Evolutionary conservation across 2,113 vertebrate species (phyloP).

Genomic region (Recurvirostra avosetta): DNA sequence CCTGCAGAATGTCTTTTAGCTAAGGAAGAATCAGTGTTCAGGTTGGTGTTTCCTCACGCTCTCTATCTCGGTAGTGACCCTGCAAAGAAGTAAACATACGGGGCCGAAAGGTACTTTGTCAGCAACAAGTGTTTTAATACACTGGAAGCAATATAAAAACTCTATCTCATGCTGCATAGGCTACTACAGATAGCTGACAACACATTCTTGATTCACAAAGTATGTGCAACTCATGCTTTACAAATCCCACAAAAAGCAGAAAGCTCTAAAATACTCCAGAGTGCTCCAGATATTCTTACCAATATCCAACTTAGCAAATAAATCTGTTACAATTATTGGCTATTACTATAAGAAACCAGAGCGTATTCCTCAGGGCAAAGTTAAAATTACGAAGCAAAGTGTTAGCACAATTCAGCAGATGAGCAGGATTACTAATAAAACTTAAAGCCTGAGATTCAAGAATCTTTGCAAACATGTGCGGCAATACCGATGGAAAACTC

Average conservation of each 20-base stretch:
- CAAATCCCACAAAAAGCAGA: not conserved
- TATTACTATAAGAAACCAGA: not conserved
- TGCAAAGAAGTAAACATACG: not conserved
- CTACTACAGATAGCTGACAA: not conserved
- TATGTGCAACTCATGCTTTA: not conserved
- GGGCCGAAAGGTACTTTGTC: not conserved
- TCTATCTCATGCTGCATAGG: not conserved
- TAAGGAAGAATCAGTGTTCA: not conserved
- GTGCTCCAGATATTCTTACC: not conserved
- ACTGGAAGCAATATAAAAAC: not conserved
- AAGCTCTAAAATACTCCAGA: not conserved
- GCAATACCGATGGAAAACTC: not conserved
- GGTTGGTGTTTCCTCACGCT: not conserved
- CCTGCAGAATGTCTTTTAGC: not conserved
- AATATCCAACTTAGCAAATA: not conserved
- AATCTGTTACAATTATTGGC: not conserved
- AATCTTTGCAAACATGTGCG: not conserved
- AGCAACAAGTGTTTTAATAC: not conserved
- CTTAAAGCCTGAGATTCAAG: not conserved
- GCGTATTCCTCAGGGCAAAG: not conserved
- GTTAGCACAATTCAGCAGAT: not conserved
- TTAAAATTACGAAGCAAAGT: not conserved
- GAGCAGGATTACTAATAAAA: not conserved
- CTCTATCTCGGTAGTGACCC: not conserved
- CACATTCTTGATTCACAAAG: not conserved